Evolutionary conservation across 2,113 vertebrate species (phyloP).

Genomic region (Centropus bengalensis): DNA sequence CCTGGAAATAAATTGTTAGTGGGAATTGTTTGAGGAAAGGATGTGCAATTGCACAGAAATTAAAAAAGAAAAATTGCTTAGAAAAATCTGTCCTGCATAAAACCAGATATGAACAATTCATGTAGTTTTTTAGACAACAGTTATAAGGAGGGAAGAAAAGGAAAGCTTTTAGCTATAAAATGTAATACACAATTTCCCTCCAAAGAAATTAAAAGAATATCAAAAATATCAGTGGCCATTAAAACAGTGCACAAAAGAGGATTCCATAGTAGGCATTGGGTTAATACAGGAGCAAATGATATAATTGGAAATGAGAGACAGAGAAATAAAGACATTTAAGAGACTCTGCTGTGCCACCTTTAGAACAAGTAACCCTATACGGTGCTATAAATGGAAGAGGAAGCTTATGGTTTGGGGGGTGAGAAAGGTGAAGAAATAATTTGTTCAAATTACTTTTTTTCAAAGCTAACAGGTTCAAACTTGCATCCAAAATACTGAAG

Average conservation of each 20-base stretch:
- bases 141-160: not conserved
- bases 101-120: not conserved
- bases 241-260: not conserved
- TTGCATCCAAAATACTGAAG: not conserved
- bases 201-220: not conserved
- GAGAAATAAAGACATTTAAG: not conserved
- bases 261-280: not conserved
- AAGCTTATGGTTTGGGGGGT: not conserved
- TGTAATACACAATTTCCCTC: not conserved
- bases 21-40: not conserved
- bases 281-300: not conserved
- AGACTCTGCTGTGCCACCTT: not conserved
- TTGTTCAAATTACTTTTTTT: not conserved
- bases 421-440: not conserved
- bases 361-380: not conserved
- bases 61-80: not conserved
- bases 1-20: not conserved
- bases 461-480: not conserved
- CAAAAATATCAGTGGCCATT: not conserved
- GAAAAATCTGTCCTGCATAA: not conserved
- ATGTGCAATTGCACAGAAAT: not conserved
- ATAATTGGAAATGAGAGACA: not conserved
- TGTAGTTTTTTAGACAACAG: accelerated
- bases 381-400: not conserved
- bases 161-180: not conserved